These are phyloP conservation scores for Excalfactoria chinensis DNA, from an alignment of 2,113 vertebrate species.

Conservation along the genomic window DNA sequence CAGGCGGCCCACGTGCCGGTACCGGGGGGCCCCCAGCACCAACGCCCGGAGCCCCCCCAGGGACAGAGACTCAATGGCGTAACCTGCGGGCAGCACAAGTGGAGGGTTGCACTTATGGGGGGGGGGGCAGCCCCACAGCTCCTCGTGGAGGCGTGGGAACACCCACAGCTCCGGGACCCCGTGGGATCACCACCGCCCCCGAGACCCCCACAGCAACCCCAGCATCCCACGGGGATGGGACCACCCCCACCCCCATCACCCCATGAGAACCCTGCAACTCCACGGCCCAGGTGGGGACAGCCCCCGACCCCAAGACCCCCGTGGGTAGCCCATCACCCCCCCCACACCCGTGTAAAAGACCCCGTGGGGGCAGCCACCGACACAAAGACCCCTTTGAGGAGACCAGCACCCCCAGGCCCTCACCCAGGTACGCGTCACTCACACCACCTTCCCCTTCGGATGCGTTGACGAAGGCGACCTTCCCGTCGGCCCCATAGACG, in stretches of 20 bases:
- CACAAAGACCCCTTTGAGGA: too few relatives aligned
- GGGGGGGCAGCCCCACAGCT: not conserved
- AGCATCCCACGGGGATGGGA: not conserved
- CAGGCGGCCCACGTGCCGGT: slow-evolving; percentile 49
- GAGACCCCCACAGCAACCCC: too few relatives aligned
- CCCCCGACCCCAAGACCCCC: too few relatives aligned
- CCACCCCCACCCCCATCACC: not conserved
- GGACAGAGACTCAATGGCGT: slow-evolving; percentile 32
- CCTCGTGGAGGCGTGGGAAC: fast-evolving
- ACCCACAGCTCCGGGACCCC: too few relatives aligned
- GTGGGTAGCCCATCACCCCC: too few relatives aligned
- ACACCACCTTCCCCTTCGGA: slow-evolving; percentile 44
- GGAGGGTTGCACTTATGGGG: too few relatives aligned
- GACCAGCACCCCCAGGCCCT: not conserved
- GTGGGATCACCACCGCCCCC: fast-evolving
- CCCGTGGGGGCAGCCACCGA: not conserved
- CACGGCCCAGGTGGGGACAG: too few relatives aligned
- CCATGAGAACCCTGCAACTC: too few relatives aligned
- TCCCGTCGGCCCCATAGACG: not conserved
- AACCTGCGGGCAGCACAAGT: not conserved
- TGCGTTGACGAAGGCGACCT: slow-evolving; percentile 50
- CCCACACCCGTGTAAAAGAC: not conserved
- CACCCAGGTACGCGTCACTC: slow-evolving; percentile 72
- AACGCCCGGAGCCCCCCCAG: slow-evolving; percentile 19
- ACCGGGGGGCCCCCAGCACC: slow-evolving; percentile 67